phyloP scores from a whole-genome alignment of 2,797 vertebrate species.

The Myotis pilosus region DNA sequence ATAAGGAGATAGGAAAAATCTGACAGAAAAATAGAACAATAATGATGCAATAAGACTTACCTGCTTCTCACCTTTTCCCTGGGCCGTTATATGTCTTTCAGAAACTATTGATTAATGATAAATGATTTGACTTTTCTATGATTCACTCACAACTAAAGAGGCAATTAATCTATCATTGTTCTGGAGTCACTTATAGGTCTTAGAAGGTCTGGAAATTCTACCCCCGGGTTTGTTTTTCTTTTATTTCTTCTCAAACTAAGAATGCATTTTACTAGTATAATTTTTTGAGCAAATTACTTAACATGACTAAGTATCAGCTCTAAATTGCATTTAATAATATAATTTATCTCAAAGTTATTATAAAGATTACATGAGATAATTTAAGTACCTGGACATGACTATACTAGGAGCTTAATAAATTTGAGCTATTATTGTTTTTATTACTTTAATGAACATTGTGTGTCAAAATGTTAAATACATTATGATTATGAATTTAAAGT shows the following conservation, averaged over 20 bases:
- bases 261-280: not conserved
- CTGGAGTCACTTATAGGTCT: not conserved
- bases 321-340: not conserved
- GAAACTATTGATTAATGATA: not conserved
- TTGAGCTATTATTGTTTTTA: not conserved
- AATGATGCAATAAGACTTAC: not conserved
- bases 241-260: not conserved
- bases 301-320: not conserved
- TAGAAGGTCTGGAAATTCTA: not conserved
- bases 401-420: not conserved
- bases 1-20: not conserved
- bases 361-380: not conserved
- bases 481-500: not conserved
- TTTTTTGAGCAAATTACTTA: not conserved
- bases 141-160: not conserved
- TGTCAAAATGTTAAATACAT: not conserved
- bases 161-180: not conserved
- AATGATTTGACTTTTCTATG: not conserved
- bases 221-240: not conserved
- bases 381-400: not conserved
- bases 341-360: not conserved
- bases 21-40: not conserved
- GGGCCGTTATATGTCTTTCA: fast-evolving
- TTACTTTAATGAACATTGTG: not conserved
- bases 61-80: not conserved